phyloP scores from a whole-genome alignment of 2,113 vertebrate genomes.

The Capreolus pygargus region DNA sequence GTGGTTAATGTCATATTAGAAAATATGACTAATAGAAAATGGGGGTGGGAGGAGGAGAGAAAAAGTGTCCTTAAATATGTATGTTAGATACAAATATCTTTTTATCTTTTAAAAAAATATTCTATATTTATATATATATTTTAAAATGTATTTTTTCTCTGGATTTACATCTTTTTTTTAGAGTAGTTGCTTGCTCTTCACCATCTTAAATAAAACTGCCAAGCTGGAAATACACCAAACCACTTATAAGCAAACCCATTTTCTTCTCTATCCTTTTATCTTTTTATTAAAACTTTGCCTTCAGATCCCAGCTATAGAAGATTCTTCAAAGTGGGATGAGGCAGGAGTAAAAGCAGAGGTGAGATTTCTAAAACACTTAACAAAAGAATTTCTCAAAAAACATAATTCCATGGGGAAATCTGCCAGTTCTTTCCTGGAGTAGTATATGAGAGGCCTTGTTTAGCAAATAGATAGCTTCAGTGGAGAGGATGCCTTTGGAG shows the following conservation, averaged over 20 bases:
- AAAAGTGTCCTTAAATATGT: not conserved
- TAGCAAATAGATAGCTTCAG: not conserved
- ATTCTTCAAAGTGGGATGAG: not conserved
- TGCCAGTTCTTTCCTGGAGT: not conserved
- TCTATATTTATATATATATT: not conserved
- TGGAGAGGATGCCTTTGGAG: not conserved
- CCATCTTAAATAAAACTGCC: slow-evolving; percentile 51
- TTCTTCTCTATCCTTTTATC: not conserved
- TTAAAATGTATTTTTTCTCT: not conserved
- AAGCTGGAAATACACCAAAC: slow-evolving; percentile 11
- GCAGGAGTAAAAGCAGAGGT: not conserved
- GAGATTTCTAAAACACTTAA: not conserved
- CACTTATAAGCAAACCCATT: not conserved
- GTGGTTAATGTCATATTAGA: not conserved
- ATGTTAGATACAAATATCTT: not conserved
- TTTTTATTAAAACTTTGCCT: slow-evolving; percentile 4
- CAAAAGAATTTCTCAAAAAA: not conserved
- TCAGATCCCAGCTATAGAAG: not conserved
- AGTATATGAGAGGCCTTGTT: not conserved
- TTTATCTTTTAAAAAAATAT: not conserved
- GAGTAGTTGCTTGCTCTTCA: slow-evolving; percentile 9
- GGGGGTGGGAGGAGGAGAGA: not conserved
- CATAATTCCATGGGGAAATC: not conserved
- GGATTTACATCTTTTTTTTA: slow-evolving; percentile 9
- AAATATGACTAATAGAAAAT: not conserved